phyloP scores from a whole-genome alignment of 2,888 invertebrate species.

The Rhopalosiphum nymphaeae region DNA sequence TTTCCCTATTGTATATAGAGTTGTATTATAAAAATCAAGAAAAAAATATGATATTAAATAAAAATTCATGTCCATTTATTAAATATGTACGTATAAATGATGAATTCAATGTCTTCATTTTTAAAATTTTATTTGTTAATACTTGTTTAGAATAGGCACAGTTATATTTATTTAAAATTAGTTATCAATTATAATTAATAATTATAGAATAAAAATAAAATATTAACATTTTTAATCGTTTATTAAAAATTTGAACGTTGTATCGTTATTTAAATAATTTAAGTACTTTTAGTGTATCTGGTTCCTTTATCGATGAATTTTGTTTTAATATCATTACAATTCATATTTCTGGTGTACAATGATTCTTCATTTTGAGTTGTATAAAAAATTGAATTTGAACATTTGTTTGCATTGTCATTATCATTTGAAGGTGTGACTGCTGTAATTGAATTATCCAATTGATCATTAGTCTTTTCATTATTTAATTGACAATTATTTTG shows the following conservation, averaged over 20 bases:
- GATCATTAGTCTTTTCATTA: neutral
- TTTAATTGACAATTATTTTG: neutral
- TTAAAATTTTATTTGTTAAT: neutral
- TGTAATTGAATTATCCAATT: neutral
- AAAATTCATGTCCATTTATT: neutral
- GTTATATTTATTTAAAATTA: neutral
- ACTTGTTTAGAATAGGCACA: neutral
- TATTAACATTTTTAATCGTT: neutral
- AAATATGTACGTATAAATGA: neutral
- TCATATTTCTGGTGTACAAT: neutral
- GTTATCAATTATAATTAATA: neutral
- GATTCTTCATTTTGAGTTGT: slow-evolving; percentile 3
- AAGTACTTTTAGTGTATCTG: neutral
- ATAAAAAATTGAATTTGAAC: neutral
- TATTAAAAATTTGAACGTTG: neutral
- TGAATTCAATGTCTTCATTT: neutral
- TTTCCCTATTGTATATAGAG: neutral
- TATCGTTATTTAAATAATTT: neutral
- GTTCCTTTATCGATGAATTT: neutral
- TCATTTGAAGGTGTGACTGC: neutral
- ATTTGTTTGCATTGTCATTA: neutral
- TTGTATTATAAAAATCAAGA: neutral
- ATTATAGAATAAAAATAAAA: neutral
- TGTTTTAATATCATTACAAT: neutral
- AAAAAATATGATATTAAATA: neutral